Evolutionary conservation across 2,888 invertebrate genomes (phyloP), one percentile per base, ranked within the genome.

Genomic region (Hyposoter dolosus): DNA sequence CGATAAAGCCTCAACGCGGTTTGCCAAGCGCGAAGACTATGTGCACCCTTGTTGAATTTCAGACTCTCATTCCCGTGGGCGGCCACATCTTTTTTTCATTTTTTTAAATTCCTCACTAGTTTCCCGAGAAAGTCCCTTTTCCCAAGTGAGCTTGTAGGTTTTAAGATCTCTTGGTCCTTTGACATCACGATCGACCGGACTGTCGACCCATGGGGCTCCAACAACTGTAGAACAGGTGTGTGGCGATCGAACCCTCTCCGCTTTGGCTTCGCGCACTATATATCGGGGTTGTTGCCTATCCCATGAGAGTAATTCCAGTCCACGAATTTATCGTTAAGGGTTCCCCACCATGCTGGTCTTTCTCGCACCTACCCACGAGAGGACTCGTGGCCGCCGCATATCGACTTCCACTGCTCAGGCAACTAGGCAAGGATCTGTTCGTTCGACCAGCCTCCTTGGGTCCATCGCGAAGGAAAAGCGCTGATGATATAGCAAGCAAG

Each of bases 251-350:
- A 65, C 56, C 68, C 23, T 65, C 53, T 63, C 60, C 68, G 60
- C 63, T 32, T 76, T 32, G 45, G 43, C 23, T 23, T 23, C 32
- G n/a, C 28, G 28, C 15, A 28, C 60, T 28, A 66, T 66, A 66
- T 45, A 78, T 69, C 45, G 81, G 79, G 83, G 74, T 68, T 83
- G 86, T 81, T 83, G 80, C 82, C 50, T 81, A 40, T 78, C 86
- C 81, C 83, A n/a, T 43, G 86, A 77, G 86, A 77, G 72, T 66
- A 81, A 86, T 86, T 82, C 83, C 60, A 83, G 86, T 82, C 60
- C 83, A 77, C 77, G 83, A 86, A 86, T 86, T 86, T 86, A 86
- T 86, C 86, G 86, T 86, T 83, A 78, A 81, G 81, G 78, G 63
- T 74, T 32, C 17, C 23, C 66, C 43, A 15, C 50, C 43, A 63